phyloP scores from a whole-genome alignment of 2,797 vertebrate genomes.

The Arctocebus calabarensis region DNA sequence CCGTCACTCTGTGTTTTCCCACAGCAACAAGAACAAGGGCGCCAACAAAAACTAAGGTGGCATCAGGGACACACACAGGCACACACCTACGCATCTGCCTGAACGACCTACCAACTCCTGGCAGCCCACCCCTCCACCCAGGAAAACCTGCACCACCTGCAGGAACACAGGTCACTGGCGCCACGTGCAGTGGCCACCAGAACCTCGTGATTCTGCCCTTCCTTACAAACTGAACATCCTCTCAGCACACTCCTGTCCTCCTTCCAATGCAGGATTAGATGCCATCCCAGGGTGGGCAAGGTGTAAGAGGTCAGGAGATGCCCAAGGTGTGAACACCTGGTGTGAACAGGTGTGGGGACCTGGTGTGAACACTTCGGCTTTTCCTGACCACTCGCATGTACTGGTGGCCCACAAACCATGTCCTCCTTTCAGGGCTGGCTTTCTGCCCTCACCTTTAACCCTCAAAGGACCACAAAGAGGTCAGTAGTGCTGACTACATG shows the following conservation, averaged over 20 bases:
- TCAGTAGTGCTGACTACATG: background rate
- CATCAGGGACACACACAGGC: background rate
- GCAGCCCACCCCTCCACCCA: too few relatives aligned
- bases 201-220: background rate
- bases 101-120: background rate
- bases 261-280: background rate
- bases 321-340: too few relatives aligned
- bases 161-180: background rate
- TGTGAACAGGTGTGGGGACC: too few relatives aligned
- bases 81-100: too few relatives aligned
- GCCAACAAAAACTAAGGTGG: background rate
- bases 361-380: background rate
- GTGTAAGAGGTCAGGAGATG: too few relatives aligned
- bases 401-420: accelerated
- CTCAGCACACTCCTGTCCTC: background rate
- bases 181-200: background rate
- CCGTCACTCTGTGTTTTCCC: background rate
- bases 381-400: background rate
- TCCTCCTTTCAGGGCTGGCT: background rate
- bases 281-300: background rate
- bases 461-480: background rate
- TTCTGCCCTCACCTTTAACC: background rate
- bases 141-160: background rate
- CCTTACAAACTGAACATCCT: background rate
- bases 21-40: background rate